Conservation (phyloP, 1,140 invertebrate species). For the Brachionus paranguensis region DNA sequence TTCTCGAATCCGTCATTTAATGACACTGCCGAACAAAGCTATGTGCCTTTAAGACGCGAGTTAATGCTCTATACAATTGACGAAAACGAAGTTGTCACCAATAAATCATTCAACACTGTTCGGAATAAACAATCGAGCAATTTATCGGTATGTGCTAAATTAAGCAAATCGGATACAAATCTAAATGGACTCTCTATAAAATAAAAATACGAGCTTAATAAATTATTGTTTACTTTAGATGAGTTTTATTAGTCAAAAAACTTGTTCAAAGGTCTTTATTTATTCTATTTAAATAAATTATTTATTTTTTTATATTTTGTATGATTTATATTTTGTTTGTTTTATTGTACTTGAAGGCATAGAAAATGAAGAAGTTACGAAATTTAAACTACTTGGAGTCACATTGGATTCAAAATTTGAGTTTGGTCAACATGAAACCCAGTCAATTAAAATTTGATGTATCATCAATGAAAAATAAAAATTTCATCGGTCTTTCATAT, state of each 20-base stretch:
- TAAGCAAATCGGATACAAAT: constrained; percentile 30
- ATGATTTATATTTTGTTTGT: too few relatives aligned
- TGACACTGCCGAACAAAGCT: not conserved
- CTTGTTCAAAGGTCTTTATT: not conserved
- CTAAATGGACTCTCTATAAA: not conserved
- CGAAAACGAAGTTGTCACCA: not conserved
- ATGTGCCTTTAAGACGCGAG: not conserved
- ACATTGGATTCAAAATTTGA: too few relatives aligned
- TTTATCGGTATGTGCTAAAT: not conserved
- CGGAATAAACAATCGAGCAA: not conserved
- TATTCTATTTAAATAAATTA: not conserved
- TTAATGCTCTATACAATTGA: not conserved
- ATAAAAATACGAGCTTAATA: not conserved
- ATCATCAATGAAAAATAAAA: too few relatives aligned
- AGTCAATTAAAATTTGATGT: too few relatives aligned
- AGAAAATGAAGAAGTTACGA: too few relatives aligned
- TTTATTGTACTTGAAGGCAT: too few relatives aligned
- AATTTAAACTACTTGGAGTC: too few relatives aligned
- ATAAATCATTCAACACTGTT: not conserved
- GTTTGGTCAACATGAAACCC: too few relatives aligned
- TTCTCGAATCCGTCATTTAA: not conserved
- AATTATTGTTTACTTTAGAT: not conserved
- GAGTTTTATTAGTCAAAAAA: not conserved
- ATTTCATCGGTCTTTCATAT: too few relatives aligned
- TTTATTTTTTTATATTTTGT: not conserved